Evolutionary conservation across 2,113 vertebrate species (phyloP), one percentile per base, ranked within the genome.

Genomic region (Xiphorhynchus elegans): DNA sequence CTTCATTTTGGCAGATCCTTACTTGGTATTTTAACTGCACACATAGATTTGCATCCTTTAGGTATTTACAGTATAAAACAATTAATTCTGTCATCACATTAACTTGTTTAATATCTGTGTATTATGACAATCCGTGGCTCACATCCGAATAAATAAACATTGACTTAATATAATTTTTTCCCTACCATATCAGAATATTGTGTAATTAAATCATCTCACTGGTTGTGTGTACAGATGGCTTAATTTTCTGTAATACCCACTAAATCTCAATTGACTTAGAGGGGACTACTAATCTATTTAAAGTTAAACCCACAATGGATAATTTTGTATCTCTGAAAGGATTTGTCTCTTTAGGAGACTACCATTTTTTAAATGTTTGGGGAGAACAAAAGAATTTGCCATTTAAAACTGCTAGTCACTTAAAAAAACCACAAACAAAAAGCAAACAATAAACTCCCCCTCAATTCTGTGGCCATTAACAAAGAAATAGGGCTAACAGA

Each of bases 181-280:
- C 90, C 56, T 84, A 87, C 77, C 49, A 11, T 81, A 89, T 78
- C 53, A 92, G 83, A 95, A 92, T 64, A 84, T 67, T 78, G 39
- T 86, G 73, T 87, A 97, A 80, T 95, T 95, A 93, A 95, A 87
- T 95, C 33, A 92, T 90, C 73, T 95, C 89, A 89, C 47, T 92
- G 68, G 42, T 64, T 68, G 39, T 60, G 60, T 84, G 91, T 93
- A 89, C 80, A 95, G 91, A 96, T 94, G 93, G 73, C 80, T 92
- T 92, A 91, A 92, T 92, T 95, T 96, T 95, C 84, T 94, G 77
- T 75, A 95, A 89, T 91, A 89, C 60, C 63, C 83, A 70, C 69
- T 89, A 93, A 95, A 95, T 64, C 91, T 89, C 86, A 74, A 64
- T 95, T 81, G 89, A 95, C 92, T 93, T 93, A 89, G 75, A 88